Evolutionary conservation across 64 coral and sea anemone genomes (phyloP).

Genomic region (Actinia tenebrosa): DNA sequence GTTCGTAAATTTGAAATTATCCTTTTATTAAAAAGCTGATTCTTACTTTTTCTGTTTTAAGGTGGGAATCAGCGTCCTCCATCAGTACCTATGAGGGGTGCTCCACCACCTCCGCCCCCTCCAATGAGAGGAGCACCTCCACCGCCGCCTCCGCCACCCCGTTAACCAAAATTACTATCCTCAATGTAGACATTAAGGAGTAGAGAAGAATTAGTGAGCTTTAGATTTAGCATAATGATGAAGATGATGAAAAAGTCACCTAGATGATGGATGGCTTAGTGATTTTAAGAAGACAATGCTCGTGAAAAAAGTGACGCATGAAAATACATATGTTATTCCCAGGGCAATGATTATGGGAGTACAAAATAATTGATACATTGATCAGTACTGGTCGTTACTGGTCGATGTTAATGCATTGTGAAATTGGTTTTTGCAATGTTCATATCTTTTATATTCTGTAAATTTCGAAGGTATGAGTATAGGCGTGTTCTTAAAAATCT

Average conservation of each 20-base stretch:
- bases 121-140: conserved; percentile 50
- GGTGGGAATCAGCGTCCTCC: conserved; percentile 10
- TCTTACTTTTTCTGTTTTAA: background rate
- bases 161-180: background rate
- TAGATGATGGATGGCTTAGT: background rate
- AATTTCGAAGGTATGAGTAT: background rate
- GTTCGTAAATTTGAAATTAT: too few relatives aligned
- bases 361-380: background rate
- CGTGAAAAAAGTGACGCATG: background rate
- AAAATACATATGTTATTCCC: background rate
- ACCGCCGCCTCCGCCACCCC: conserved; percentile 45
- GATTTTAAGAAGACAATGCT: background rate
- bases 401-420: conserved; percentile 1
- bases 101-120: conserved; percentile 37
- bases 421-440: conserved; percentile 11
- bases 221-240: background rate
- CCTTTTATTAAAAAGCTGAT: background rate
- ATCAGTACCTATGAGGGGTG: background rate
- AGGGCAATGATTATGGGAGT: background rate
- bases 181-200: background rate
- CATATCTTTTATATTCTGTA: conserved; percentile 18
- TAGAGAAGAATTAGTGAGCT: background rate
- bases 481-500: conserved; percentile 9
- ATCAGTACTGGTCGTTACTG: background rate
- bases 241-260: background rate